Conservation (phyloP, 35 echinoderm and acorn worm genomes). For the Apostichopus parvimensis region DNA sequence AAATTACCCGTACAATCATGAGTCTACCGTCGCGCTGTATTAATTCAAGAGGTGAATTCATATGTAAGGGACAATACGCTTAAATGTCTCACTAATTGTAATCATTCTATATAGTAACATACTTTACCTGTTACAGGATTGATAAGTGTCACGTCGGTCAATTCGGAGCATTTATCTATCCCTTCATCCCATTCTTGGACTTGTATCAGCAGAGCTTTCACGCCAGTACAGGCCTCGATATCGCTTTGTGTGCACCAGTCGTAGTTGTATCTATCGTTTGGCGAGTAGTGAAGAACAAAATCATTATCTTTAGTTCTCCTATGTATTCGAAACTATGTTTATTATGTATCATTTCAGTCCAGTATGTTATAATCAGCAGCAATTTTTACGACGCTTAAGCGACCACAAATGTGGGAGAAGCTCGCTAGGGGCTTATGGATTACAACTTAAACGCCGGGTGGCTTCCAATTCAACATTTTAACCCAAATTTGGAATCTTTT, state of each 20-base stretch:
- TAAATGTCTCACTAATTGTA: not conserved
- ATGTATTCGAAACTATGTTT: too few species aligned
- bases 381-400: too few species aligned
- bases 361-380: too few species aligned
- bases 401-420: too few species aligned
- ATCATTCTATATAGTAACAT: not conserved
- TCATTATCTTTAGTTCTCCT: too few species aligned
- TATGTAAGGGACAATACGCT: not conserved
- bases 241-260: slow-evolving; percentile 17
- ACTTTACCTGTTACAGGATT: slow-evolving; percentile 17
- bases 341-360: too few species aligned
- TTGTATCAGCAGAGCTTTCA: slow-evolving; percentile 10
- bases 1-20: not conserved
- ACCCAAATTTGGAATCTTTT: too few species aligned
- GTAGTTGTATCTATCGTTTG: not conserved
- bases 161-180: not conserved
- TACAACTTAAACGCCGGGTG: too few species aligned
- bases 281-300: not conserved
- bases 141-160: slow-evolving; percentile 27
- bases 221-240: not conserved
- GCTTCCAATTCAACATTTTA: too few species aligned
- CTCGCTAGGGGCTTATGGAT: too few species aligned
- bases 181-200: not conserved
- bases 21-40: not conserved
- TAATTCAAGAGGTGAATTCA: too few species aligned